phyloP scores from a whole-genome alignment of 1,140 invertebrate species.

The Caerostris darwini region DNA sequence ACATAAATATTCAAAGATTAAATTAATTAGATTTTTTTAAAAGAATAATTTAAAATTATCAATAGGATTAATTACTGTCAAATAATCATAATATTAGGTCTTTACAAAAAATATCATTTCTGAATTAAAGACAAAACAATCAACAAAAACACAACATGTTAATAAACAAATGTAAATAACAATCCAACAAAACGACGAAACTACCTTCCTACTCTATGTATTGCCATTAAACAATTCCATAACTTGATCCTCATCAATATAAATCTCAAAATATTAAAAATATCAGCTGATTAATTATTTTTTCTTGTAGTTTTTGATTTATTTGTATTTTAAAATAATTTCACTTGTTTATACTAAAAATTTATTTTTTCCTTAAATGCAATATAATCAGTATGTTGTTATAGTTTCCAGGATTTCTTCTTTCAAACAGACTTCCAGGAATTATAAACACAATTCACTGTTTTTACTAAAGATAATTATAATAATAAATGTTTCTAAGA shows the following conservation, averaged over 20 bases:
- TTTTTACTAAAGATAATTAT: too few species aligned
- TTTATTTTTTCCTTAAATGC: too few species aligned
- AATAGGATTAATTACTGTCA: neutral
- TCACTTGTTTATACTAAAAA: too few species aligned
- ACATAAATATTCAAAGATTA: constrained; percentile 18
- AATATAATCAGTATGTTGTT: too few species aligned
- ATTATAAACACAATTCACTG: too few species aligned
- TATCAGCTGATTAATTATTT: neutral
- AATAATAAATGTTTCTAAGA: too few species aligned
- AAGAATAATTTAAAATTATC: too few species aligned
- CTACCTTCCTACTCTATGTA: constrained; percentile 18
- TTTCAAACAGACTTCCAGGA: too few species aligned
- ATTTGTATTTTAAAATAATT: too few species aligned
- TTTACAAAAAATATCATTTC: neutral
- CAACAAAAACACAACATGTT: neutral
- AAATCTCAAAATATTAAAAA: neutral
- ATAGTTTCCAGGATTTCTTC: too few species aligned
- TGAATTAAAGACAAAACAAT: neutral
- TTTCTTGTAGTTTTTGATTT: neutral
- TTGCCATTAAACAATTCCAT: neutral
- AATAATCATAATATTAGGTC: neutral
- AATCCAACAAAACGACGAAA: constrained; percentile 41
- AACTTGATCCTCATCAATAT: neutral
- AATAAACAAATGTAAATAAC: constrained; percentile 31
- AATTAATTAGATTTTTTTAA: neutral